Conservation (phyloP, 2,888 invertebrate species). For the Phaonia tiefii region DNA sequence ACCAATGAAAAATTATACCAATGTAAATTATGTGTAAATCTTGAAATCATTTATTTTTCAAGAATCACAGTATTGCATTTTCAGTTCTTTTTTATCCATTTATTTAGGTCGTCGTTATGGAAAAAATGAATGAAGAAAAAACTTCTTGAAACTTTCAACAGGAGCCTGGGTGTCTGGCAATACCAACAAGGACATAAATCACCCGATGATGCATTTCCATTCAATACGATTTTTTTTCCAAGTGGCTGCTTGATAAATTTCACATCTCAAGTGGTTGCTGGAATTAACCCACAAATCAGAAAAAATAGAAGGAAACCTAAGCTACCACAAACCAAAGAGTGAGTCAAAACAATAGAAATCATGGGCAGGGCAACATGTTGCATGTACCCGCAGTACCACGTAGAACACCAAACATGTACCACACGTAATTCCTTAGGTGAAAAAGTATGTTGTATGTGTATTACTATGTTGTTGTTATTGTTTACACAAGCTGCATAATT, state of each 20-base stretch:
- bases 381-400: slow-evolving; percentile 27
- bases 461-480: slow-evolving; percentile 28
- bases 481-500: slow-evolving; percentile 61
- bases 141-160: slow-evolving; percentile 70
- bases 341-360: slow-evolving; percentile 11
- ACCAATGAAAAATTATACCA: slow-evolving; percentile 44
- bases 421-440: neutral
- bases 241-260: slow-evolving; percentile 55
- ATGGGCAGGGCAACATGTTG: slow-evolving; percentile 46
- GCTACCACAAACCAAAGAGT: slow-evolving; percentile 13
- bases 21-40: slow-evolving; percentile 36
- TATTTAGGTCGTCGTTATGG: slow-evolving; percentile 29
- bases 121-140: slow-evolving; percentile 13
- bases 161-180: slow-evolving; percentile 69
- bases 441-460: slow-evolving; percentile 4
- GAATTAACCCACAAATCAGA: slow-evolving; percentile 12
- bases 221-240: slow-evolving; percentile 41
- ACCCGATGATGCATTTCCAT: slow-evolving; percentile 57
- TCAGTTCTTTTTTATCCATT: neutral
- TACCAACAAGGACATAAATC: slow-evolving; percentile 66
- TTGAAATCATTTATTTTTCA: slow-evolving; percentile 37
- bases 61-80: neutral
- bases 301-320: neutral
- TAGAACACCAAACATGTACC: neutral
- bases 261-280: slow-evolving; percentile 55